Conservation (phyloP, 1,140 invertebrate species). For the Asobara japonica region DNA sequence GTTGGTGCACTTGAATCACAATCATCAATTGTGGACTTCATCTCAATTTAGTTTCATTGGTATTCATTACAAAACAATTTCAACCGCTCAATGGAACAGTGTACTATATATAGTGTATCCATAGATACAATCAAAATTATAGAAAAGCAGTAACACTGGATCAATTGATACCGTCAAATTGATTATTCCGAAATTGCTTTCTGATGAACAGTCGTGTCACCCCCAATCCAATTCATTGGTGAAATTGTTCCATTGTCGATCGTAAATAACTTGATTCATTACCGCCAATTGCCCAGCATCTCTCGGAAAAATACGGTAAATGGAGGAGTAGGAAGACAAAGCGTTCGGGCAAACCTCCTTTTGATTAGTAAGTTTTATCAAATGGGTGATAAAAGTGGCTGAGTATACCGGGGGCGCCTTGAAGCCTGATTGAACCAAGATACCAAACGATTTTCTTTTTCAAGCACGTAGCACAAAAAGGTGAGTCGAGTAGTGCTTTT, state of each 20-base stretch:
- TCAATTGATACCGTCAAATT: too few species aligned
- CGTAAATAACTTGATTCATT: background rate
- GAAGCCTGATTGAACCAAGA: slow-evolving; percentile 10
- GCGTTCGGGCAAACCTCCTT: background rate
- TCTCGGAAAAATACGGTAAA: background rate
- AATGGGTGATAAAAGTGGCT: slow-evolving; percentile 2
- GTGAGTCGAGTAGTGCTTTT: slow-evolving; percentile 7
- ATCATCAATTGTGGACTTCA: background rate
- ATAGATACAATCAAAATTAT: too few species aligned
- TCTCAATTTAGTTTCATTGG: too few species aligned
- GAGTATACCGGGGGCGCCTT: background rate
- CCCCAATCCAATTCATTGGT: too few species aligned
- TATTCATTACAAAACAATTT: too few species aligned
- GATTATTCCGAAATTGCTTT: too few species aligned
- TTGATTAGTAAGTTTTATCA: slow-evolving; percentile 14
- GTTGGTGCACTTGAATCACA: background rate
- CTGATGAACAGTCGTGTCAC: background rate
- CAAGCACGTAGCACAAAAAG: slow-evolving; percentile 17
- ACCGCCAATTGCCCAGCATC: background rate
- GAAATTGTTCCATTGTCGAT: background rate
- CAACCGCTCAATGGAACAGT: too few species aligned
- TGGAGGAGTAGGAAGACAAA: background rate
- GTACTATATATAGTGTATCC: too few species aligned
- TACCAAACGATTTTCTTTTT: slow-evolving; percentile 14
- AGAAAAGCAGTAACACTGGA: too few species aligned